Evolutionary conservation across 2,888 invertebrate genomes (phyloP).

Genomic region (Smittia sp.): DNA sequence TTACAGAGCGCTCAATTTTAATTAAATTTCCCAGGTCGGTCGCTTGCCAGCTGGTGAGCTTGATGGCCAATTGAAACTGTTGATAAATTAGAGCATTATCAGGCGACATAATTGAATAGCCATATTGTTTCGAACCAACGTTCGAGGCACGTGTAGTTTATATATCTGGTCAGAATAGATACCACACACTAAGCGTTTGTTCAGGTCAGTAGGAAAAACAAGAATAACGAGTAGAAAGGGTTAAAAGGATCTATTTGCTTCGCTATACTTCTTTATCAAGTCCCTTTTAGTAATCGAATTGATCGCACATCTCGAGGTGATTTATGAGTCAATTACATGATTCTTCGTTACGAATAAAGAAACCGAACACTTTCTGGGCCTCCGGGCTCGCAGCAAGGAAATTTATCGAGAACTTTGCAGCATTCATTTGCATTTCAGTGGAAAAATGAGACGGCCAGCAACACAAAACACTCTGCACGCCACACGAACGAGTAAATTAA

Average conservation of each 20-base stretch:
- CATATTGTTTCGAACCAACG: no score
- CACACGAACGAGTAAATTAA: conserved; percentile 18
- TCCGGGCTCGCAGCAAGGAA: conserved; percentile 6
- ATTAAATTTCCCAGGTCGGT: no score
- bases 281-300: conserved; percentile 18
- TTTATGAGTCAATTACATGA: conserved; percentile 27
- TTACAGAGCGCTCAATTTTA: no score
- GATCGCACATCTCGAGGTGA: conserved; percentile 30
- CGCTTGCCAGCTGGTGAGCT: no score
- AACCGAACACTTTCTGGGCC: conserved; percentile 29
- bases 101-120: no score
- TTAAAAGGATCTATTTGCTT: neutral
- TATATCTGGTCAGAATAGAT: no score
- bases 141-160: no score
- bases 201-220: conserved; percentile 1
- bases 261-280: neutral
- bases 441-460: neutral
- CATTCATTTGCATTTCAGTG: conserved; percentile 15
- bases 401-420: conserved; percentile 28
- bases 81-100: no score
- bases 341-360: neutral
- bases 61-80: no score
- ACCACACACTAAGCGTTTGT: no score
- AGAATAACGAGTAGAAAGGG: no score
- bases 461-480: neutral